Percentiles rank a stretch among this genome's conserved stretches.
These are phyloP conservation scores for Carassius carassius DNA, from an alignment of 2,113 vertebrate genomes.

Conservation along the genomic window DNA sequence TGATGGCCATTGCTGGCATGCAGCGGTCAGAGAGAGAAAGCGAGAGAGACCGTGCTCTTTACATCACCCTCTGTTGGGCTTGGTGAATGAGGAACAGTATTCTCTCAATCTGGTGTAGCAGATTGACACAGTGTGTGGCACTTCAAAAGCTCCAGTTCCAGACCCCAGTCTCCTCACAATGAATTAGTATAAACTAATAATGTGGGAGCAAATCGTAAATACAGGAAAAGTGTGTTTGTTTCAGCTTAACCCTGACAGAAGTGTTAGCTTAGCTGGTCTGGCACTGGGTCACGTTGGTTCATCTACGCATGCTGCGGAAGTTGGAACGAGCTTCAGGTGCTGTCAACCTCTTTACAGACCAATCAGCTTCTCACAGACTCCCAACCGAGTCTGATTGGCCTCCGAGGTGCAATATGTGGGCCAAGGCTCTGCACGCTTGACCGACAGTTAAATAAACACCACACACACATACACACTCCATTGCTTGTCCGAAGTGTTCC, in stretches of 20 bases:
- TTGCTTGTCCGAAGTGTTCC: slow-evolving; percentile 21
- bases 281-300: slow-evolving; percentile 57
- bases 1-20: not conserved
- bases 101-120: slow-evolving; percentile 73
- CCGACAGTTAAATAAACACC: slow-evolving; percentile 58
- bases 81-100: slow-evolving; percentile 65
- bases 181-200: slow-evolving; percentile 74
- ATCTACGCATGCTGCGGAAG: slow-evolving; percentile 43
- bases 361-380: slow-evolving; percentile 56
- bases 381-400: slow-evolving; percentile 60
- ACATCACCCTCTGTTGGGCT: slow-evolving; percentile 62
- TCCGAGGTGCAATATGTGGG: slow-evolving; percentile 58
- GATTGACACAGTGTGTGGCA: slow-evolving; percentile 73
- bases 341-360: slow-evolving; percentile 62
- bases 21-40: slow-evolving; percentile 46
- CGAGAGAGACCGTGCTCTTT: slow-evolving; percentile 55
- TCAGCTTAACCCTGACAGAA: slow-evolving; percentile 55
- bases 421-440: slow-evolving; percentile 54
- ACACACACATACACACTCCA: slow-evolving; percentile 41
- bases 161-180: slow-evolving; percentile 72
- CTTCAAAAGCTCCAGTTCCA: slow-evolving; percentile 61
- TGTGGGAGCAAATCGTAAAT: slow-evolving; percentile 39
- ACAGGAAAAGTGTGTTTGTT: slow-evolving; percentile 34
- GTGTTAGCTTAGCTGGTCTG: slow-evolving; percentile 52
- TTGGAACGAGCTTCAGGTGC: slow-evolving; percentile 61